Evolutionary conservation across 2,888 invertebrate species (phyloP).

Genomic region (Eupeodes latifasciatus): DNA sequence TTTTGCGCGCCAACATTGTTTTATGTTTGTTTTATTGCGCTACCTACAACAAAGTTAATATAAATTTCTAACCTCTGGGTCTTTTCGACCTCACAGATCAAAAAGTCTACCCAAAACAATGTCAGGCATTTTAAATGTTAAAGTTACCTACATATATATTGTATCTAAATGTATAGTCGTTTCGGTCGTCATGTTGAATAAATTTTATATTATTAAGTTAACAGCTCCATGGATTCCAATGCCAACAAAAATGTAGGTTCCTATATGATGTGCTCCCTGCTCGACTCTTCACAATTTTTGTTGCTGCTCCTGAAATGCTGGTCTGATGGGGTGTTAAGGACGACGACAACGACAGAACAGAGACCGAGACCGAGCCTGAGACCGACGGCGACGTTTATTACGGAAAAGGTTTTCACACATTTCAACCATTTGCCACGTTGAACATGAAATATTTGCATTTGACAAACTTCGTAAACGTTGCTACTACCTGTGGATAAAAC

Average conservation of each 20-base stretch:
- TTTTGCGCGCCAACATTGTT: neutral
- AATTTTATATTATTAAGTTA: conserved; percentile 43
- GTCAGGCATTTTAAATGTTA: conserved; percentile 5
- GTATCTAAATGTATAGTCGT: neutral
- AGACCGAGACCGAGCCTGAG: neutral
- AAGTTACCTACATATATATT: neutral
- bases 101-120: conserved; percentile 27
- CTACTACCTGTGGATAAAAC: conserved; percentile 50
- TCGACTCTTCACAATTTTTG: neutral
- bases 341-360: neutral
- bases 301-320: neutral
- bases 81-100: conserved; percentile 10
- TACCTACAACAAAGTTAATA: neutral
- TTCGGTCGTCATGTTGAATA: conserved; percentile 30
- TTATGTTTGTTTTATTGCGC: neutral
- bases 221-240: conserved; percentile 23
- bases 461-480: conserved; percentile 51
- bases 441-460: conserved; percentile 68
- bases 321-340: neutral
- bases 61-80: conserved; percentile 12
- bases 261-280: neutral
- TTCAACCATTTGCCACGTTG: conserved; percentile 46
- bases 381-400: conserved; percentile 6
- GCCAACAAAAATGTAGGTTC: conserved; percentile 16
- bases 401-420: conserved; percentile 44